Evolutionary conservation across 2,797 vertebrate genomes (phyloP), one percentile per base, ranked within the genome.

Genomic region (Denticeps clupeoides): DNA sequence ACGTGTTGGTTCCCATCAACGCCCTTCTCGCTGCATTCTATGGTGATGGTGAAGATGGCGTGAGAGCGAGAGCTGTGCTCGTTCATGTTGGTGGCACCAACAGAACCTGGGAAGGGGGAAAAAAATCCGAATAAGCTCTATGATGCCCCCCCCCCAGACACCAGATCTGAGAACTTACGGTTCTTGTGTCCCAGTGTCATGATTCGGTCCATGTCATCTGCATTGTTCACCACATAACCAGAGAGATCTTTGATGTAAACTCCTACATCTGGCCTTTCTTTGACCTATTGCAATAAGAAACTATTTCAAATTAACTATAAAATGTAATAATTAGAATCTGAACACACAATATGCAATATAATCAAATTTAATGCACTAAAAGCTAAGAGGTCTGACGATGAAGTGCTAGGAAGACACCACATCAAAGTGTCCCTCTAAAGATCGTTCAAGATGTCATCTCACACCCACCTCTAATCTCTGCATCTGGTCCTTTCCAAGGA

Each of bases 161-260:
- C n/a, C n/a, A n/a, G 27, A 28, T 28, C 27, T 28, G 9, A 11
- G 27, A 27, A 28, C 93, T 86, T 82, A 99, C 94, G 88, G 62
- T 99, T 99, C 82, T 99, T 99, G 79, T 99, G 89, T 45, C 95
- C 95, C 42, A 99, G 71, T 5, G 92, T 96, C 95, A 99, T 99
- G 68, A 99, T 97, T 58, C 90, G 82, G 75, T 98, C 95, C 94
- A 99, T 99, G 54, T 97, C 93, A 23, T 97, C 94, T 41, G 94
- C 94, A 65, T 99, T 99, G 75, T 99, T 96, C 25, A 96, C 93
- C 1, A 97, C 93, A 7, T 95, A 99, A 51, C 88, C 90, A 54
- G 93, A 93, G 21, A 99, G 84, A 68, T 99, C 94, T 79, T 98
- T 99, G 73, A 99, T 96, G 65, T 97, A 99, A 37, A 99, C 95